Evolutionary conservation across 1,140 invertebrate species (phyloP), one percentile per base, ranked within the genome.

Genomic region (Tribolium madens): DNA sequence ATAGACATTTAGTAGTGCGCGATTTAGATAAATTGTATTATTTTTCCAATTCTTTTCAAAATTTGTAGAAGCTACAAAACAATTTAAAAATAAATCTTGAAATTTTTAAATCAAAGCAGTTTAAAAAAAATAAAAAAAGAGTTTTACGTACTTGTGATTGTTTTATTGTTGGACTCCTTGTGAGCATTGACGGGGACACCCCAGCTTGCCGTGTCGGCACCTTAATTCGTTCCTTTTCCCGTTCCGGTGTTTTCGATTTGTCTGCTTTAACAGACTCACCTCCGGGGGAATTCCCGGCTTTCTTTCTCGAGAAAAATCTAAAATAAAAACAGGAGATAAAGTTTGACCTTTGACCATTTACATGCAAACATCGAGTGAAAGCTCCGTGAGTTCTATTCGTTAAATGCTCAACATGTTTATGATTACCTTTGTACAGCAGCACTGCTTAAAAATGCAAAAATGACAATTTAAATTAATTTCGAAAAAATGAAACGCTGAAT

Each of bases 301-400:
- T 89, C 85, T 94, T 95, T 73, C 93, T 91, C 18, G 92, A 92
- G 86, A 96, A 96, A 85, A 96, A 95, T 84, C 94, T 94, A 71
- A 31, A 76, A 79, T 70, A 36, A 73, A 75, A 60, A 17, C 15
- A 6, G 36, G 6, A 5, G 3, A 5, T 17, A 17, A 60, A 52
- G 13, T 52, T n/a, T 33, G 18, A 1, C 3, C 6, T 2, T n/a
- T 64, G 1, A 6, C 4, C 1, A 33, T 10, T 33, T 4, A n/a
- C 26, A 64, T 36, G 50, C 52, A 52, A 52, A 76, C 52, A 68
- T 18, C 33, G 17, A 68, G 36, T 48, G 53, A 50, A 75, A 64
- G 73, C 53, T 47, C 31, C 57, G 26, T 64, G 57, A 33, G 26
- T 33, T 64, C n/a, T 42, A 1, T 42, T 42, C n/a, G 36, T 10